Evolutionary conservation across 2,113 vertebrate genomes (phyloP), one percentile per base, ranked within the genome.

Genomic region (Columbina picui): DNA sequence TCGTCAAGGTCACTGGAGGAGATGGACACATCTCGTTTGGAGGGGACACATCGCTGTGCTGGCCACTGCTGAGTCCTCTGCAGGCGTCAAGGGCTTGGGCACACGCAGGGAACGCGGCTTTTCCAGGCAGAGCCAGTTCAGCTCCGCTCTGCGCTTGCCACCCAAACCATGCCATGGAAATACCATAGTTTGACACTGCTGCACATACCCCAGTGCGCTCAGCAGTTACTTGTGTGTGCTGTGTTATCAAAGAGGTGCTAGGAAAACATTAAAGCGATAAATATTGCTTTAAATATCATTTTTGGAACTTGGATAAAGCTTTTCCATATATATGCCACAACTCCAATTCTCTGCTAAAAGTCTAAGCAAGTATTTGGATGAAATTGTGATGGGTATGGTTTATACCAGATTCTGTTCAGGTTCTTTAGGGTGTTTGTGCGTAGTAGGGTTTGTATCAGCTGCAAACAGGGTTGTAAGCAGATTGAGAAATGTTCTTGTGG

Each of bases 241-340:
- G 63, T 39, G 4, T 20, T 82, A 83, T 80, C 19, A 8, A 73
- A 94, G 76, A 84, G 59, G 79, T 59, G 45, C 75, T 89, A 96
- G 87, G 76, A 96, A 96, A 97, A 89, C 81, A 96, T 87, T 89
- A 89, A 96, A 97, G 87, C 80, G 57, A 76, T 96, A 92, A 96
- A 95, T 93, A 92, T 8, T 82, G 87, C 63, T 96, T 91, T 63
- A 87, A 92, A 56, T 86, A 49, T 64, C 75, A 65, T 63, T 94
- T 80, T 96, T 96, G 94, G 87, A 95, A 94, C 87, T 85, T 64
- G 85, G 88, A 96, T 90, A 88, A 93, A 91, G 57, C 17, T 78
- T 98, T 96, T 94, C 75, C 47, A 49, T 96, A 77, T 91, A 95
- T 94, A 89, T 83, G 50, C 52, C 81, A 26, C 69, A 81, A 34